A percentile compares a stretch with the other conserved stretches of the same genome.
These are phyloP conservation scores for Enoplosus armatus DNA, from an alignment of 2,797 vertebrate species.

Conservation along the genomic window DNA sequence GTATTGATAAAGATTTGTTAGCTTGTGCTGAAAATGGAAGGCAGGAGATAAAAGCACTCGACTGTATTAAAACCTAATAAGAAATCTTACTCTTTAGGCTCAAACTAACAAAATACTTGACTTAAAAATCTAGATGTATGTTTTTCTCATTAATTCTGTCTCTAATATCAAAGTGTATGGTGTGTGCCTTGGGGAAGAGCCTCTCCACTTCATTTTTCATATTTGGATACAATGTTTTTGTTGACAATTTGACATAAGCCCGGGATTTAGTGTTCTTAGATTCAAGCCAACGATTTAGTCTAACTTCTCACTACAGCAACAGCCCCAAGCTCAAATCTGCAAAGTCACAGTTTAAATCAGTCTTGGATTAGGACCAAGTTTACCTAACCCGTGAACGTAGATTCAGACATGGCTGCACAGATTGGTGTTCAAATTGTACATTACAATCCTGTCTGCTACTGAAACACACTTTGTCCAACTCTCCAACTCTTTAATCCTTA, in stretches of 20 bases:
- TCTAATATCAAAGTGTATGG: not conserved
- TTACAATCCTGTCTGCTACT: not conserved
- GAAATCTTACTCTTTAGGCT: constrained; percentile 26
- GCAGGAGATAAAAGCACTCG: not conserved
- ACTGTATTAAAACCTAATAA: not conserved
- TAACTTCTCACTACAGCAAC: not conserved
- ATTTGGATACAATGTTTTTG: not conserved
- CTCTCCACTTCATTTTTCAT: not conserved
- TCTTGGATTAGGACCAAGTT: not conserved
- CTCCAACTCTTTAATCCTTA: not conserved
- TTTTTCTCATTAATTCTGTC: constrained; percentile 19
- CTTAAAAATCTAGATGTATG: constrained; percentile 12
- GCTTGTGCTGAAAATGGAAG: not conserved
- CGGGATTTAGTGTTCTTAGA: constrained; percentile 1
- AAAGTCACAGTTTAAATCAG: not conserved
- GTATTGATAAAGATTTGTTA: not conserved
- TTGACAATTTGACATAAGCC: constrained; percentile 2
- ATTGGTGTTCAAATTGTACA: not conserved
- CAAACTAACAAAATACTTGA: constrained; percentile 3
- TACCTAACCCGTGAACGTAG: not conserved
- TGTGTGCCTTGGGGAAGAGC: not conserved
- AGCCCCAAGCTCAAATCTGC: not conserved
- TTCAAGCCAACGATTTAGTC: not conserved
- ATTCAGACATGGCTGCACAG: not conserved
- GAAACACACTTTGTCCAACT: not conserved